phyloP scores from a whole-genome alignment of 53 echinoderm and acorn worm species.

The Arbacia lixula region DNA sequence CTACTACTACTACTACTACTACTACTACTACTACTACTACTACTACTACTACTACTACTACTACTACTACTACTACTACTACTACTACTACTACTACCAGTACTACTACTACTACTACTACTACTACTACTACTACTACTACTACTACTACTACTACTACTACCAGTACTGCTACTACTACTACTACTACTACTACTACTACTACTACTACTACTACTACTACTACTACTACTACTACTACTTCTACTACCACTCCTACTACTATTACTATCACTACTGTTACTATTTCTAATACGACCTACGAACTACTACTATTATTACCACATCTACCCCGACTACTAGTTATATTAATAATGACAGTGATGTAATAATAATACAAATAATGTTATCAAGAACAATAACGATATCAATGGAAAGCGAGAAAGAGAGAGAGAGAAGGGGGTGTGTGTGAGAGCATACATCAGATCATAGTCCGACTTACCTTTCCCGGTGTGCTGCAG shows the following conservation, averaged over 20 bases:
- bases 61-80: conserved; percentile 25
- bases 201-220: background rate
- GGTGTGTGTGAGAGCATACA: too few relatives aligned
- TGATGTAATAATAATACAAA: too few relatives aligned
- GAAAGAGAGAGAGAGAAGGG: too few relatives aligned
- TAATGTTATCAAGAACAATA: too few relatives aligned
- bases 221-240: conserved; percentile 18
- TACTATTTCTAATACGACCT: background rate
- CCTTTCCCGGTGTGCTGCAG: background rate
- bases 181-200: conserved; percentile 13
- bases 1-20: conserved; percentile 18
- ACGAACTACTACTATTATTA: too few relatives aligned
- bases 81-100: conserved; percentile 10
- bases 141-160: conserved; percentile 18
- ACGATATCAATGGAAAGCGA: too few relatives aligned
- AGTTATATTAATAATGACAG: too few relatives aligned
- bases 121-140: conserved; percentile 1
- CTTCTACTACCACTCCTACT: background rate
- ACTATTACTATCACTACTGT: background rate
- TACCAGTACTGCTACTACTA: conserved; percentile 12
- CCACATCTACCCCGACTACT: too few relatives aligned
- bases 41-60: conserved; percentile 1
- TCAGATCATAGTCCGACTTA: too few relatives aligned
- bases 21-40: conserved; percentile 20
- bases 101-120: conserved; percentile 7